Evolutionary conservation across 2,797 vertebrate species (phyloP), one percentile per base, ranked within the genome.

Genomic region (Triplophysa yarkandensis): DNA sequence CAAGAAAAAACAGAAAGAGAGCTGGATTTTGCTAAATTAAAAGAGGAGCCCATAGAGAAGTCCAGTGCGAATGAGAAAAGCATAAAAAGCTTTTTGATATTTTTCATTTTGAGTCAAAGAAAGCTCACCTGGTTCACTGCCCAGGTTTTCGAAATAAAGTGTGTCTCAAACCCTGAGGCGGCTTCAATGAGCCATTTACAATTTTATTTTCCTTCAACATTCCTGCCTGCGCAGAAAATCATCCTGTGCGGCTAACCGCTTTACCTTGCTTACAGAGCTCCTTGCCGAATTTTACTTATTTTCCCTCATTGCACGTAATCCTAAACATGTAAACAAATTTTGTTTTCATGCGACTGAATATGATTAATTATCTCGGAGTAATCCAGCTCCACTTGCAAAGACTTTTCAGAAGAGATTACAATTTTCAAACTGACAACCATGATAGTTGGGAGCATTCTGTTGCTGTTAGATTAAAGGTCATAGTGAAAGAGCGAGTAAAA

Each of bases 371-470:
- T 91, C 89, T 78, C 87, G 55, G 84, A 88, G 87, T 92, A 92
- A 93, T 92, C 92, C 91, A 86, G 87, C 84, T 67, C 74, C 87
- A 88, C 90, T 92, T 85, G 88, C 88, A 90, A 91, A 91, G 90
- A 92, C 92, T 92, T 93, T 92, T 93, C 91, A 92, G 86, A 86
- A 77, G 76, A 92, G 92, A 93, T 93, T 93, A 93, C 86, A 84
- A 81, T 90, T 91, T 91, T 86, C 85, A 88, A 93, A 92, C 89
- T 92, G 92, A 93, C 92, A 93, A 92, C 86, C 92, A 88, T 92
- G 90, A 89, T 91, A 91, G 91, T 91, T 89, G 88, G 81, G 77
- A 86, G 88, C 84, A 83, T 89, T 93, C 91, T 92, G 90, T 87
- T 87, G 90, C 82, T 90, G 73, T 85, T 71, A 90, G 91, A 92